phyloP scores from a whole-genome alignment of 2,888 invertebrate species.

The Zhuqinia jingwanae region DNA sequence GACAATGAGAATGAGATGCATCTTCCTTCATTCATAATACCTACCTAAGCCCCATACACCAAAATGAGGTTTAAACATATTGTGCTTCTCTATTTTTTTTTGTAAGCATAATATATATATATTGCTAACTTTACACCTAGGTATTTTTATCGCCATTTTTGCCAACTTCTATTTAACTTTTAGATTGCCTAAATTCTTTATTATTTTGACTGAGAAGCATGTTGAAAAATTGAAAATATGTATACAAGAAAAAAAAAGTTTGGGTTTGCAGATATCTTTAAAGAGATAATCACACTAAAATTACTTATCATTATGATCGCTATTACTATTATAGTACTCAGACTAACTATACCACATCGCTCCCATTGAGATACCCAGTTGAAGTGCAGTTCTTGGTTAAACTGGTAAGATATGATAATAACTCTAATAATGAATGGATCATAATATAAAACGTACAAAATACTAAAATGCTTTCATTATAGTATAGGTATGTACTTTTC shows the following conservation, averaged over 20 bases:
- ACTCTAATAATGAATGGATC: background rate
- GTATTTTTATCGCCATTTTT: background rate
- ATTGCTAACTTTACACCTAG: background rate
- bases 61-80: no score
- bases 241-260: no score
- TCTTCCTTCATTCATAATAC: background rate
- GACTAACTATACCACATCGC: no score
- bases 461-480: no score
- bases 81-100: background rate
- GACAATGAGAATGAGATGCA: slow-evolving; percentile 12
- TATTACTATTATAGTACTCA: no score
- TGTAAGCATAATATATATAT: background rate
- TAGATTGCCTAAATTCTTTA: no score
- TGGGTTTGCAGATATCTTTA: background rate
- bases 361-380: background rate
- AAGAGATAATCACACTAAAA: background rate
- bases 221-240: no score
- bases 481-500: no score
- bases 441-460: background rate
- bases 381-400: slow-evolving; percentile 6
- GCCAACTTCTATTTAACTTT: no score
- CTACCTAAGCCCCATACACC: no score
- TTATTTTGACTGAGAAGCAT: background rate
- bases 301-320: slow-evolving; percentile 1
- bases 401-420: background rate